phyloP scores from a whole-genome alignment of 2,113 vertebrate genomes.

The Malurus melanocephalus region DNA sequence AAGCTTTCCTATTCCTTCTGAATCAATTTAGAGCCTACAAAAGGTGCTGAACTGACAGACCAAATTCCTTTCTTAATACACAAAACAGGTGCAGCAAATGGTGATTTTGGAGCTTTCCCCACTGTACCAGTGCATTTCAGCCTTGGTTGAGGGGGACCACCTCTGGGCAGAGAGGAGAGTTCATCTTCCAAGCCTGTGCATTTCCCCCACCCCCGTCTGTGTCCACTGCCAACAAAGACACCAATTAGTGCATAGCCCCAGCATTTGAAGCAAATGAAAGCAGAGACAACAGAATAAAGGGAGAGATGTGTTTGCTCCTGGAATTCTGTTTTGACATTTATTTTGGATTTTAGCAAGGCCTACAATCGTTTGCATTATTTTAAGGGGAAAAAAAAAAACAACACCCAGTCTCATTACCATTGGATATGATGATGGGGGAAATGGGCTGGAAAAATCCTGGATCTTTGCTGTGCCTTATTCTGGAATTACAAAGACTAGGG shows the following conservation, averaged over 20 bases:
- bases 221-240: slow-evolving; percentile 56
- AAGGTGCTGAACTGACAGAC: neutral
- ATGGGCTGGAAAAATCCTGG: slow-evolving; percentile 76
- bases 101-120: slow-evolving; percentile 9
- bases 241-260: slow-evolving; percentile 64
- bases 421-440: slow-evolving; percentile 71
- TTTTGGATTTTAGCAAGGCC: slow-evolving; percentile 72
- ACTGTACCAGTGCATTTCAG: neutral
- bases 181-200: slow-evolving; percentile 41
- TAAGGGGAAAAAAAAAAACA: slow-evolving; percentile 52
- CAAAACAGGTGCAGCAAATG: slow-evolving; percentile 14
- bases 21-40: neutral
- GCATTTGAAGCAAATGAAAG: slow-evolving; percentile 42
- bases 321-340: slow-evolving; percentile 71
- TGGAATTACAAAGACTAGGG: slow-evolving; percentile 72
- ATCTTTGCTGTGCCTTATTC: slow-evolving; percentile 72
- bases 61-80: neutral
- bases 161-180: slow-evolving; percentile 39
- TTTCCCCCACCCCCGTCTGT: neutral
- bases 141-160: slow-evolving; percentile 30
- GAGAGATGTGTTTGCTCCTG: slow-evolving; percentile 59
- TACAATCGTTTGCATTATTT: slow-evolving; percentile 68
- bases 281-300: slow-evolving; percentile 53
- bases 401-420: slow-evolving; percentile 72
- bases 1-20: neutral